phyloP scores from a whole-genome alignment of 2,888 invertebrate species.

The Drosophila macrothrix region DNA sequence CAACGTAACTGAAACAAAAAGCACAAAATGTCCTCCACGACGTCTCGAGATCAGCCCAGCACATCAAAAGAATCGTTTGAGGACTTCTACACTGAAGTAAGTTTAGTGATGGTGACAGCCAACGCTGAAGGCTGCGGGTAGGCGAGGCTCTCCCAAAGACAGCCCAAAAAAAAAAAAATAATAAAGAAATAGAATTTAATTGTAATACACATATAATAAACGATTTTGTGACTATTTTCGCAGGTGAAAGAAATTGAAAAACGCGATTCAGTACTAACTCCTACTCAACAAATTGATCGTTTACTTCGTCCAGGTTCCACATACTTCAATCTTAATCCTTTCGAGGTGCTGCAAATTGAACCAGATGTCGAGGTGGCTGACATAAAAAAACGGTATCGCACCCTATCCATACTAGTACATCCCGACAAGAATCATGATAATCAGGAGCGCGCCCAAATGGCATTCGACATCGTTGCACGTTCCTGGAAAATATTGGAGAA shows the following conservation, averaged over 20 bases:
- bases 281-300: conserved; percentile 98
- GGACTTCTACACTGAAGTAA: conserved; percentile 93
- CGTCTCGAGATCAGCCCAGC: conserved; percentile 75
- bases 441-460: conserved; percentile 95
- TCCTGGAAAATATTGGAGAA: conserved; percentile 98
- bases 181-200: conserved; percentile 20
- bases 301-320: conserved; percentile 98
- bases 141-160: conserved; percentile 26
- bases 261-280: conserved; percentile 97
- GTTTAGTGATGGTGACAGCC: conserved; percentile 62
- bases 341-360: conserved; percentile 95
- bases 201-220: conserved; percentile 63
- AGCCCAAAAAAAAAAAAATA: conserved; percentile 1
- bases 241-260: conserved; percentile 99
- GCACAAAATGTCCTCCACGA: conserved; percentile 67
- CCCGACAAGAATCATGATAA: conserved; percentile 99
- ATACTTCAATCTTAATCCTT: conserved; percentile 99
- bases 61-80: conserved; percentile 90
- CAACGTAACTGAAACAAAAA: conserved; percentile 27
- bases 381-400: conserved; percentile 97
- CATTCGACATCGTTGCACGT: conserved; percentile 96
- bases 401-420: conserved; percentile 98
- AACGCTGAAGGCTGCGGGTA: conserved; percentile 33
- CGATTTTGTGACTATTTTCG: conserved; percentile 76
- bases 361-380: conserved; percentile 95